phyloP scores from a whole-genome alignment of 92 coral and sea anemone species.

The Actinostola sp. region DNA sequence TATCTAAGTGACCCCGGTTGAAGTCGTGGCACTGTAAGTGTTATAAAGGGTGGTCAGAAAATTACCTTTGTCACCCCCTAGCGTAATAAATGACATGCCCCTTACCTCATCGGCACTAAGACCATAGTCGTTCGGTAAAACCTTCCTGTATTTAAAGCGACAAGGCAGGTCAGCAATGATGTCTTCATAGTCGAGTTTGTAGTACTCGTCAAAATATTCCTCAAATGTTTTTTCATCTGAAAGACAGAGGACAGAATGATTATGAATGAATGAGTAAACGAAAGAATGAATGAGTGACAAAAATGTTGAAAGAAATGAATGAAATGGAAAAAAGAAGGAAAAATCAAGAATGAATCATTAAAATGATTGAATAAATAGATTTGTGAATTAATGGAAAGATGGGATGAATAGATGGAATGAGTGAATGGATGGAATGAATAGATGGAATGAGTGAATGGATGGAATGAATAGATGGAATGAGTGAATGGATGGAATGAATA shows the following conservation, averaged over 20 bases:
- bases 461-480: too few relatives aligned
- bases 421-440: too few relatives aligned
- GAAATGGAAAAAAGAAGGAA: neutral
- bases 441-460: too few relatives aligned
- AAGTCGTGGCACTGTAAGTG: too few relatives aligned
- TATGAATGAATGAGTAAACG: neutral
- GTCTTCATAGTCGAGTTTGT: constrained; percentile 96
- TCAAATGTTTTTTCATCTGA: constrained; percentile 95
- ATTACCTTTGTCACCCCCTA: too few relatives aligned
- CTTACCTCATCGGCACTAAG: constrained; percentile 86
- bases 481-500: too few relatives aligned
- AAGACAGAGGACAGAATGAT: constrained; percentile 9
- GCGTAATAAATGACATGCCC: neutral
- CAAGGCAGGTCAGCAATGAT: constrained; percentile 92
- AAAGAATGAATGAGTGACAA: too few relatives aligned
- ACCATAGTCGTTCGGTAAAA: constrained; percentile 91
- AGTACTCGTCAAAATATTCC: constrained; percentile 96
- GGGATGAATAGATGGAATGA: too few relatives aligned
- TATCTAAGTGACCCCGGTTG: too few relatives aligned
- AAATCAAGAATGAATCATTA: neutral
- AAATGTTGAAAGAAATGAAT: neutral
- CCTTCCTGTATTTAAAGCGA: constrained; percentile 91
- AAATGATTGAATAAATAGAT: neutral
- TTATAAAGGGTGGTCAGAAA: too few relatives aligned
- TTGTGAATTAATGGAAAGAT: too few relatives aligned